Evolutionary conservation across 1,140 invertebrate genomes (phyloP), one percentile per base, ranked within the genome.

Genomic region (Lerema accius): DNA sequence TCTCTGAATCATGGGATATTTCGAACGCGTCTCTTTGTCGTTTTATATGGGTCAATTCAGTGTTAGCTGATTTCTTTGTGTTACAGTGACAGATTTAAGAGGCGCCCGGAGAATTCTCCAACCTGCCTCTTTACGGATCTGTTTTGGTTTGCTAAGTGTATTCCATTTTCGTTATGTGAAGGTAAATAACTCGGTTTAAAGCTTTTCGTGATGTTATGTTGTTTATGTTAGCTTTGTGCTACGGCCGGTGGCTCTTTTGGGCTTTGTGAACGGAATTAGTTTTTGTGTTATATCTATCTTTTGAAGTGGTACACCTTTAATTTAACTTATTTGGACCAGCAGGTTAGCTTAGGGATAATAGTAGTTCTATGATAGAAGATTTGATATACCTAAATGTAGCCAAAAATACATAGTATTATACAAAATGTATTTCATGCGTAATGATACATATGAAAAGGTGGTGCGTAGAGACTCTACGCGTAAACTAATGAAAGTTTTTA

Each of bases 1-100:
- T 45, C 42, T 40, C 65, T 82, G 80, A 82, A 67, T 82, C 77
- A 82, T 48, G 43, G 62, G 40, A 65, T 83, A 83, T 83, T 81
- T 83, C 70, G 46, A 68, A 67, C 67, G 58, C 35, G 61, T 69
- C 42, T 72, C 73, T 61, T 80, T 73, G 70, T 80, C 70, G 71
- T 77, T 76, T 74, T 77, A 74, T 67, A 67, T 78, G 66, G 65
- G 63, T 73, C 72, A 75, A 63, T 69, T 70, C 67, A 53, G 68
- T 65, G 32, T 69, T 66, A 70, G 61, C 59, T 37, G 72, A 72
- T 70, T 75, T 76, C 76, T 78, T 78, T 78, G 65, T 71, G 76
- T 67, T 60, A 62, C 66, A 42, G 48, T 73, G 72, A 78, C 76
- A 71, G 76, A 78, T 78, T 78, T 78, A 73, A 60, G 65, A 58